A percentile compares a stretch with the other conserved stretches of the same genome.
phyloP scores from a whole-genome alignment of 35 echinoderm and acorn worm genomes.

The Ophioderma brevispina region DNA sequence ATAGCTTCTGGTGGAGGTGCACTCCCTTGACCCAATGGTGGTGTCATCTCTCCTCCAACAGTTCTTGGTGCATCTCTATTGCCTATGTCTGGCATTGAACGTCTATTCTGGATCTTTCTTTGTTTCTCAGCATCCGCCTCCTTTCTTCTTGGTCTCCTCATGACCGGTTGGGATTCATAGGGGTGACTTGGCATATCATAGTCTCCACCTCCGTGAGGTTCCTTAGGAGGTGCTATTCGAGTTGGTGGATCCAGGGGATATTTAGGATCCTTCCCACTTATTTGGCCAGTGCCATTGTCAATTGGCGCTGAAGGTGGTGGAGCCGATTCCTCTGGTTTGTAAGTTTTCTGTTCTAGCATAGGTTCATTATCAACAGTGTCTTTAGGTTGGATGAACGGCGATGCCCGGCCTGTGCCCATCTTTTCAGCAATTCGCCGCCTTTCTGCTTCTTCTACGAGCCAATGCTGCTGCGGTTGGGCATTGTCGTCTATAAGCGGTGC shows the following conservation, averaged over 20 bases:
- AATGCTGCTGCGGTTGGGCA: constrained; percentile 62
- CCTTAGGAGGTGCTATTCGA: not conserved
- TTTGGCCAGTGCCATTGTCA: too few relatives aligned
- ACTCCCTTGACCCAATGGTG: constrained; percentile 20
- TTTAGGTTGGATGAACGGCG: constrained; percentile 21
- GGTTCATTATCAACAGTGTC: constrained; percentile 46
- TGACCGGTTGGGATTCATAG: constrained; percentile 7
- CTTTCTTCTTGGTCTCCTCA: constrained; percentile 8
- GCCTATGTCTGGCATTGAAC: constrained; percentile 67
- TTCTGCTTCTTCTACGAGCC: constrained; percentile 92
- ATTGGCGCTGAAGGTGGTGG: not conserved
- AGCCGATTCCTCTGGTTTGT: constrained; percentile 31
- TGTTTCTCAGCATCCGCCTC: constrained; percentile 62
- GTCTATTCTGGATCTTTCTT: constrained; percentile 74
- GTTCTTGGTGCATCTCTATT: constrained; percentile 20
- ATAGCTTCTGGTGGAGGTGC: constrained; percentile 4
- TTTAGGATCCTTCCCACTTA: not conserved
- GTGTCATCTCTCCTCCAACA: constrained; percentile 3
- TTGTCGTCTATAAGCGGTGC: too few relatives aligned
- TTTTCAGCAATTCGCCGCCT: constrained; percentile 69
- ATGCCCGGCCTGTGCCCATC: constrained; percentile 10
- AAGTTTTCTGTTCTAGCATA: constrained; percentile 50
- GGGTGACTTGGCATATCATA: constrained; percentile 10
- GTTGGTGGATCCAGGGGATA: not conserved
- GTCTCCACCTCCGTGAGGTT: not conserved